Base-by-base conservation (phyloP, 2,888 invertebrate species). In the Caradrina clavipalpis region DNA sequence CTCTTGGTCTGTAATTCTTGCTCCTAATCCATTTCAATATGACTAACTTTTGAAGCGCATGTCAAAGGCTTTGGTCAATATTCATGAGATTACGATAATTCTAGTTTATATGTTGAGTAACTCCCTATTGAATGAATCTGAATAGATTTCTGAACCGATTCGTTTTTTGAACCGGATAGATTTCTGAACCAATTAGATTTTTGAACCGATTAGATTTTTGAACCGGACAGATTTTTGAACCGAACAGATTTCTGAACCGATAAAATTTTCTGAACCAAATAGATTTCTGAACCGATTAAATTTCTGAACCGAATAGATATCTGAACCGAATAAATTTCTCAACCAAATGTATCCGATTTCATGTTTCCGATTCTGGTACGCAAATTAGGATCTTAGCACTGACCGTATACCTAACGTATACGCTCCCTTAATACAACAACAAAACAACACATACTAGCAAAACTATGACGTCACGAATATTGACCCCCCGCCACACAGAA, bases 391-490 rank as follows among this genome's bases (percentile, higher is more conserved):
- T 31, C 31, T 31, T 4, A 31, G 5, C 5, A 3, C 31, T 31
- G 31, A 31, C 6, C 4, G 31, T 31, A 31, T 31, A 31, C 31
- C 5, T 4, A 31, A 7, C 31, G 31, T 31, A 31, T 8, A 35
- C 8, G 8, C 35, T 1, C 35, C 35, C 8, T 8, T 8, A 35
- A 35, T 1, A 8, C 35, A 42, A 17, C 45, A 45, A 45, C 45
- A n/a, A n/a, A n/a, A n/a, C n/a, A n/a, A 45, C 15, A 45, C 17
- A 42, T 0, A 45, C 45, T 15, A 2, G 17, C 17, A 15, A 17
- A 45, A 60, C n/a, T 22, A 31, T 11, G 7, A 62, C 1, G 11
- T 35, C 70, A 70, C 56, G 50, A 71, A 70, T 56, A 56, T 17
- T 15, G 3, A 39, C 31, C 22, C 31, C 11, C 39, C 31, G 35